Evolutionary conservation across 2,113 vertebrate species (phyloP).

Genomic region (Trogon surrucura): DNA sequence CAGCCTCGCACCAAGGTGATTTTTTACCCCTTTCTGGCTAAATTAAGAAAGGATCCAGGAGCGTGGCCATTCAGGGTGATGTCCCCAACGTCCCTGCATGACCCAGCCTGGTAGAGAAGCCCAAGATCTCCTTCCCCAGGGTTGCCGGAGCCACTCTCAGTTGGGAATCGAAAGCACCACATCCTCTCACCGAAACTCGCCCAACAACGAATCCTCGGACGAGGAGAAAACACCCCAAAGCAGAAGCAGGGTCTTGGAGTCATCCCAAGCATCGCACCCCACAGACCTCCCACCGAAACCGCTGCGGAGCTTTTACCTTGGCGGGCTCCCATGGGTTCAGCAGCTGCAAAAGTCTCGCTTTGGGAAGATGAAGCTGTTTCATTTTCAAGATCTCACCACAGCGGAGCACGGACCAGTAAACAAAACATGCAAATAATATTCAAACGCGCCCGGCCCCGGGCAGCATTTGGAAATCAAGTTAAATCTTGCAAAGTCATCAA

Average conservation of each 20-base stretch:
- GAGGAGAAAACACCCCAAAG: neutral
- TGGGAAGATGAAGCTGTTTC: neutral
- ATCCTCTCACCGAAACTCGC: neutral
- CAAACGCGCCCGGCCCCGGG: neutral
- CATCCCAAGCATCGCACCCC: neutral
- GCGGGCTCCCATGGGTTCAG: neutral
- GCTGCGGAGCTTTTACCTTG: neutral
- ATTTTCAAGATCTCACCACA: neutral
- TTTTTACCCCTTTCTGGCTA: neutral
- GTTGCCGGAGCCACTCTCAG: neutral
- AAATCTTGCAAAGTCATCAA: neutral
- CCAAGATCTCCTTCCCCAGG: neutral
- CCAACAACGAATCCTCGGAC: neutral
- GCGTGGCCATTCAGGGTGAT: neutral
- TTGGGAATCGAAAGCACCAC: neutral
- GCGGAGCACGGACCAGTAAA: neutral
- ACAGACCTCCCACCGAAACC: neutral
- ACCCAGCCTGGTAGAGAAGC: neutral
- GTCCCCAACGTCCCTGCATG: neutral
- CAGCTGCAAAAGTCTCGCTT: neutral
- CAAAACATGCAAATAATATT: neutral
- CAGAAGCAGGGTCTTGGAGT: neutral
- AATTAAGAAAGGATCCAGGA: neutral
- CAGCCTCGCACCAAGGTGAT: rapidly evolving
- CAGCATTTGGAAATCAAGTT: neutral